These are phyloP conservation scores for Erythrolamprus reginae DNA, from an alignment of 2,113 vertebrate genomes.

Conservation along the genomic window DNA sequence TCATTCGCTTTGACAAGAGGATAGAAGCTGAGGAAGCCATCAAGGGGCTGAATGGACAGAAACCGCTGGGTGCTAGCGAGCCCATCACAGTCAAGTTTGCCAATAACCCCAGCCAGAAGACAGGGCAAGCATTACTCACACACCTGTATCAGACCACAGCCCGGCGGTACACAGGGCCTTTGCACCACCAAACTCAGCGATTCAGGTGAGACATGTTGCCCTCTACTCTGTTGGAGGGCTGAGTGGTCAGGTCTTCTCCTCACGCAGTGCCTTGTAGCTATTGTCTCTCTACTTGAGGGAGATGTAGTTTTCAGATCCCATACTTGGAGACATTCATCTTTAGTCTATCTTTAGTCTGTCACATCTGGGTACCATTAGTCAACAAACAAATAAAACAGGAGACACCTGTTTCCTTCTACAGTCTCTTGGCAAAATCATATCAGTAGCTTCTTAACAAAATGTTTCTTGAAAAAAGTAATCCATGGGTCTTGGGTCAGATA, in stretches of 20 bases:
- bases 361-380: background rate
- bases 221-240: background rate
- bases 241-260: background rate
- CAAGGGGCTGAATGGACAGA: conserved; percentile 93
- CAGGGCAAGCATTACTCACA: conserved; percentile 88
- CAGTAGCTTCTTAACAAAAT: background rate
- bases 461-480: background rate
- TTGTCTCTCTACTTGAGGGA: background rate
- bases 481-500: too few relatives aligned
- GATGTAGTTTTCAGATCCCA: background rate
- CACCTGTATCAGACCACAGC: conserved; percentile 91
- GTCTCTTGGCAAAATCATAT: background rate
- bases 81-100: conserved; percentile 97
- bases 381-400: background rate
- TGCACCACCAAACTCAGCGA: conserved; percentile 91
- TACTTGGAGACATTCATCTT: background rate
- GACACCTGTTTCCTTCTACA: background rate
- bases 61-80: conserved; percentile 85
- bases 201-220: conserved; percentile 78
- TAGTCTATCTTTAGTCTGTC: background rate
- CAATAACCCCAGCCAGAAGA: conserved; percentile 96
- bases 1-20: conserved; percentile 95
- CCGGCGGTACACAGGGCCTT: conserved; percentile 85
- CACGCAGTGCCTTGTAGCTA: background rate
- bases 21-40: conserved; percentile 95